Conservation (phyloP, 2,888 invertebrate genomes). For the Latrodectus elegans region DNA sequence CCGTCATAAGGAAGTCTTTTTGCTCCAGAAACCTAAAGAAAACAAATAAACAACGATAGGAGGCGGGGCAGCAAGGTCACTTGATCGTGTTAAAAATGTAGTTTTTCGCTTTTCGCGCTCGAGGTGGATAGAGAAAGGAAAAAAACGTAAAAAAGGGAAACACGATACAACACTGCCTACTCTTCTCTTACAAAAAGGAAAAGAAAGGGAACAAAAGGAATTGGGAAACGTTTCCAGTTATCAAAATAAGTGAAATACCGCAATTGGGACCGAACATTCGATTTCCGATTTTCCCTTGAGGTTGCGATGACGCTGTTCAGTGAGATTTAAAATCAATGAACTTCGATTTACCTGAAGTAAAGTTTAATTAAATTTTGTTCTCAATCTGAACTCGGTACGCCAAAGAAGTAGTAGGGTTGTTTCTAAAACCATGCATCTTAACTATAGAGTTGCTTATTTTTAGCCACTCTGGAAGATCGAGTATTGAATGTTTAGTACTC, state of each 20-base stretch:
- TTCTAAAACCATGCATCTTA: not conserved
- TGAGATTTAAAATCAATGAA: conserved; percentile 61
- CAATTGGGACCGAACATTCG: conserved; percentile 54
- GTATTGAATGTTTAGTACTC: conserved; percentile 21
- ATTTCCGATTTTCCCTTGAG: conserved; percentile 50
- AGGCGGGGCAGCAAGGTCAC: conserved; percentile 34
- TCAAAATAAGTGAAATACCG: conserved; percentile 61
- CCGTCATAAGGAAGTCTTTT: too few species aligned
- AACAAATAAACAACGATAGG: conserved; percentile 40
- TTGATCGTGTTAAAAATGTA: conserved; percentile 47
- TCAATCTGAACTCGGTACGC: conserved; percentile 26
- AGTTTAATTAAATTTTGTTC: conserved; percentile 64
- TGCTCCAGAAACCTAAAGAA: too few species aligned
- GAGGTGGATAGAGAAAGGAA: too few species aligned
- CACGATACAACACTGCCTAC: not conserved
- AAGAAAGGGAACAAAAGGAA: conserved; percentile 31
- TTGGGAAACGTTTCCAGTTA: conserved; percentile 58
- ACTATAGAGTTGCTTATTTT: not conserved
- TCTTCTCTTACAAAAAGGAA: not conserved
- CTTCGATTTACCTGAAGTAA: conserved; percentile 60
- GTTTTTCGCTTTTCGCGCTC: conserved; percentile 11
- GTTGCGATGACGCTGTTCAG: conserved; percentile 11
- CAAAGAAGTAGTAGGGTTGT: not conserved
- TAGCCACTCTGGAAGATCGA: not conserved
- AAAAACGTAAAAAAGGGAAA: not conserved